Evolutionary conservation across 2,797 vertebrate species (phyloP).

Genomic region (Perodicticus potto): DNA sequence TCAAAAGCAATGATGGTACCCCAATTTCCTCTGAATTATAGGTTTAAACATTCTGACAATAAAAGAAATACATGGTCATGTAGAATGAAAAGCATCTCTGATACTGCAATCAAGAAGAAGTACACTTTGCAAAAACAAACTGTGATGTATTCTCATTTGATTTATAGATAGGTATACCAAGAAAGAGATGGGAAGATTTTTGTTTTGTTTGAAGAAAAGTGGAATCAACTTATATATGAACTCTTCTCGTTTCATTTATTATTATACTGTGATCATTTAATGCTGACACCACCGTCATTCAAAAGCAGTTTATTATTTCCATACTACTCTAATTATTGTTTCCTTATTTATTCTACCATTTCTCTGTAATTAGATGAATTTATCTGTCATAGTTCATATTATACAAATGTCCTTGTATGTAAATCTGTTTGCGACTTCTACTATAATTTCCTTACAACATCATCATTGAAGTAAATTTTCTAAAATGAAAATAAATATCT

Average conservation of each 20-base stretch:
- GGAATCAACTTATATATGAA: not conserved
- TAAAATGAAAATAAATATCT: not conserved
- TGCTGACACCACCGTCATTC: not conserved
- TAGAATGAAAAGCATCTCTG: conserved; percentile 26
- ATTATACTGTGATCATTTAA: not conserved
- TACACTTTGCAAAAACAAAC: not conserved
- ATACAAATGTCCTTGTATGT: not conserved
- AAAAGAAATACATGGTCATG: not conserved
- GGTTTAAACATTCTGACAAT: not conserved
- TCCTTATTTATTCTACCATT: not conserved
- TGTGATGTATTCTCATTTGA: not conserved
- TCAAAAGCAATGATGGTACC: not conserved
- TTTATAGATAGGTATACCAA: not conserved
- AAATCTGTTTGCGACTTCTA: not conserved
- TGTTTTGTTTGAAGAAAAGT: conserved; percentile 17
- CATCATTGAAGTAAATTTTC: not conserved
- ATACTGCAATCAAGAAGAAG: not conserved
- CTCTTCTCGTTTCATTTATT: not conserved
- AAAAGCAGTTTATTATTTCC: not conserved
- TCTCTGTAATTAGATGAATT: not conserved
- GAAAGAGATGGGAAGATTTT: not conserved
- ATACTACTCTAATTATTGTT: not conserved
- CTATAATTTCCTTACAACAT: not conserved
- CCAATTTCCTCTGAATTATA: not conserved
- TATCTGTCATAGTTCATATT: not conserved